Evolutionary conservation across 1,140 invertebrate genomes (phyloP), one percentile per base, ranked within the genome.

Genomic region (Pogonomyrmex californicus): DNA sequence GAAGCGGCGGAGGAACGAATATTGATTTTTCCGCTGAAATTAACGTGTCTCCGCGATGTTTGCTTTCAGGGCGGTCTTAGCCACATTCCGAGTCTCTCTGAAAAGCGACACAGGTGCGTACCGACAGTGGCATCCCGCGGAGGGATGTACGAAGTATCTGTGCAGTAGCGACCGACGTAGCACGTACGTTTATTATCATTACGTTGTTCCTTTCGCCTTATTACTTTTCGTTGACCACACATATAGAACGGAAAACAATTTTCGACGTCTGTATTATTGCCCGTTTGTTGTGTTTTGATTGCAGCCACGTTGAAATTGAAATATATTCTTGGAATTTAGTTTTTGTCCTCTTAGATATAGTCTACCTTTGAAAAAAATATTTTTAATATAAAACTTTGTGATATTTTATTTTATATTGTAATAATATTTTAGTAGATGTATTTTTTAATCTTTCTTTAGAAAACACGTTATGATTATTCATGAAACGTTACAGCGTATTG

Each of bases 21-120:
- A 79, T 60, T 47, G 54, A 87, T 81, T 77, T 38, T 71, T 76
- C 7, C 14, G 23, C 58, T 12, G 30, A 71, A 63, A 87, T 65
- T 87, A 85, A 89, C 51, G 63, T 81, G 56, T 56, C 47, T 81
- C 49, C 49, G 36, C n/a, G 17, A 60, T 71, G 30, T 90, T 86
- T 90, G 73, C 68, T 90, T 90, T 62, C 89, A 90, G 88, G 76
- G 36, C 63, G 82, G 54, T 51, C 44, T 51, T 75, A 85, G 51
- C 77, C 38, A 81, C 85, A 62, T 60, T 85, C 58, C 38, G 77
- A 81, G 78, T 79, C 44, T 79, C 44, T 79, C 63, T 63, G 73
- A 71, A 76, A 87, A 62, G 56, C 51, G 41, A 88, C 33, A 90
- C 86, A 90, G 89, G 89, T 90, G 89, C 88, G 89, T 90, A 90